These are phyloP conservation scores for Electrophaes corylata DNA, from an alignment of 2,888 invertebrate species.

Conservation along the genomic window DNA sequence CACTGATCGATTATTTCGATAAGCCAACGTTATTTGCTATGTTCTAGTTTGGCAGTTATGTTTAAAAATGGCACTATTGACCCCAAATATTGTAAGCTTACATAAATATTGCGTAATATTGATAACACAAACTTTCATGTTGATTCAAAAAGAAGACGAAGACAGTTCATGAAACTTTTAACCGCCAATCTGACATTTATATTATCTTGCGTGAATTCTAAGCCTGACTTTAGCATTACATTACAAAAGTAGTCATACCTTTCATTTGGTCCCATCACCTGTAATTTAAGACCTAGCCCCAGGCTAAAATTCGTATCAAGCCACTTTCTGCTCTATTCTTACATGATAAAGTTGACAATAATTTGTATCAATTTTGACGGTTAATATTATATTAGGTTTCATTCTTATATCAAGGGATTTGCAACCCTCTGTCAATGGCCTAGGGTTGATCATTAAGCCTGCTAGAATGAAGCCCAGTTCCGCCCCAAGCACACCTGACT, in stretches of 20 bases:
- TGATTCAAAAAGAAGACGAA: no score
- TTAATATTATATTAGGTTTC: conserved; percentile 16
- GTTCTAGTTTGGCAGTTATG: no score
- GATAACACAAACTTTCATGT: no score
- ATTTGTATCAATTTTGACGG: conserved; percentile 6
- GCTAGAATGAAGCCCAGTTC: conserved; percentile 15
- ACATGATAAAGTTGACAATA: conserved; percentile 10
- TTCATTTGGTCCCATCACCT: conserved; percentile 15
- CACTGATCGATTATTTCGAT: no score
- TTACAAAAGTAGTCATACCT: conserved; percentile 9
- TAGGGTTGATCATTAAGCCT: conserved; percentile 13
- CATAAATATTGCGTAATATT: not conserved
- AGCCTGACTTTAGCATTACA: conserved; percentile 6
- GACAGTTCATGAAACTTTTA: conserved; percentile 1
- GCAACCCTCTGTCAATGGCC: conserved; percentile 9
- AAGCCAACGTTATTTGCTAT: no score
- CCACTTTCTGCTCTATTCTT: conserved; percentile 15
- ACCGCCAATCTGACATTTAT: conserved; percentile 4
- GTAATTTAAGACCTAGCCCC: conserved; percentile 21
- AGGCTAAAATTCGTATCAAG: conserved; percentile 3
- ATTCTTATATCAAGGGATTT: conserved; percentile 12
- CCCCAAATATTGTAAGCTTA: not conserved
- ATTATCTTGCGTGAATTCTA: conserved; percentile 5
- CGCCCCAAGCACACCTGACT: conserved; percentile 37
- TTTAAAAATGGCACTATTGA: no score